phyloP scores from a whole-genome alignment of 35 echinoderm and acorn worm species.

The Hemicentrotus pulcherrimus region DNA sequence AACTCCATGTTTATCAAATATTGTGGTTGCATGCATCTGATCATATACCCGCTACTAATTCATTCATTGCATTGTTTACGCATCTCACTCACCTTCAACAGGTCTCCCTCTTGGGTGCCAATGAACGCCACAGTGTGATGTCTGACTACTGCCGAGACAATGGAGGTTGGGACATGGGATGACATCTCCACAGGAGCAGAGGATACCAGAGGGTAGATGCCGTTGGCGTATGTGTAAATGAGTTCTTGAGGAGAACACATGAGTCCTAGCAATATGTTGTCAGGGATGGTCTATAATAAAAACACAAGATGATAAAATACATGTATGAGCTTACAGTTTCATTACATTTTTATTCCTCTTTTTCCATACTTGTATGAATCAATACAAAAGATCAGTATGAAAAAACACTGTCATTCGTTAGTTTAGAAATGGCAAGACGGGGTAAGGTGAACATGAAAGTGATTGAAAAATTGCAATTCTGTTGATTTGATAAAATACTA shows the following conservation, averaged over 20 bases:
- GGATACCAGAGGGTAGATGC: not conserved
- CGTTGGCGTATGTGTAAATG: not conserved
- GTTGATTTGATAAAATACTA: not conserved
- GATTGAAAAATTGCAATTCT: not conserved
- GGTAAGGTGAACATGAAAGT: not conserved
- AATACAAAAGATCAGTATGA: too few species aligned
- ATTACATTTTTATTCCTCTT: too few species aligned
- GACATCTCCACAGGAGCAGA: not conserved
- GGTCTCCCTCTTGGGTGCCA: not conserved
- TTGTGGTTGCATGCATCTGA: too few species aligned
- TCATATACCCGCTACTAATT: too few species aligned
- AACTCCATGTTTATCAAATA: too few species aligned
- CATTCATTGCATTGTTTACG: not conserved
- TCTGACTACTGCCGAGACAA: not conserved
- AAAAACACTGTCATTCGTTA: not conserved
- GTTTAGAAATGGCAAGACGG: not conserved
- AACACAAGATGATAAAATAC: not conserved
- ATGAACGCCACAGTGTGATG: slow-evolving; percentile 15
- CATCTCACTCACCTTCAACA: slow-evolving; percentile 8
- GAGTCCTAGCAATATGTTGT: not conserved
- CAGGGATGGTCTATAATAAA: not conserved
- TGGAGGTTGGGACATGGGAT: not conserved
- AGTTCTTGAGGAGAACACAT: not conserved
- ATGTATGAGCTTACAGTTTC: not conserved
- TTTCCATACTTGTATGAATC: too few species aligned